Base-by-base conservation (phyloP, 2,113 vertebrate species). In the Pedetes capensis region DNA sequence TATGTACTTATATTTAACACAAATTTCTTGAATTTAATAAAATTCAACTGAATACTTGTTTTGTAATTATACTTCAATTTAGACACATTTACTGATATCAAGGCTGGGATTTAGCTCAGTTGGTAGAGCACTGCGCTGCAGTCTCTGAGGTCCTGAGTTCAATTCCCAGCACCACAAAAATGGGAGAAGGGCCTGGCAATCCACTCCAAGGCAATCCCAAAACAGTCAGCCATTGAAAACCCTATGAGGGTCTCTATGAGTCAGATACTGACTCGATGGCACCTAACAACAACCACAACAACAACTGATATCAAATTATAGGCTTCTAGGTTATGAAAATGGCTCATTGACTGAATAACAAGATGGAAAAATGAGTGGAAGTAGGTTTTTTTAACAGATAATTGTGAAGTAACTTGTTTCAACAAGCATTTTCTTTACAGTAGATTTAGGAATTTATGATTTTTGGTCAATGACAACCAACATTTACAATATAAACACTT, bases 351-450 rank as follows among this genome's bases (percentile, higher is more conserved):
- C n/a, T 81, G 91, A 86, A 20, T 93, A 97, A 85, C 3, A 81
- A 95, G 51, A 93, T 74, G 27, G 66, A 96, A 91, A 97, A 97
- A 96, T 55, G 32, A 97, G 32, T 85, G 47, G 18, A 97, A 97
- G 80, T 83, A 93, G 96, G 95, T 97, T 97, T 96, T 96, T 97
- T 97, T 97, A n/a, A 92, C 39, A 96, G 44, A 42, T 93, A 96
- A 98, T 93, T 95, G n/a, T 91, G 13, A 49, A 94, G 23, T 68
- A 95, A 89, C 96, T 96, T 96, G 84, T 97, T 97, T 95, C 47
- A 95, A 57, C 18, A 66, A 95, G 34, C 5, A 94, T 37, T 96
- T 97, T 95, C 7, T 90, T 95, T 91, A 63, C 51, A 44, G 81
- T 68, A 95, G 59, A 94, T 94, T 95, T 87, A 91, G 66, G 94